Percentiles rank a stretch among this genome's conserved stretches.
phyloP scores from a whole-genome alignment of 2,797 vertebrate genomes.

The Sandelia bainsii region DNA sequence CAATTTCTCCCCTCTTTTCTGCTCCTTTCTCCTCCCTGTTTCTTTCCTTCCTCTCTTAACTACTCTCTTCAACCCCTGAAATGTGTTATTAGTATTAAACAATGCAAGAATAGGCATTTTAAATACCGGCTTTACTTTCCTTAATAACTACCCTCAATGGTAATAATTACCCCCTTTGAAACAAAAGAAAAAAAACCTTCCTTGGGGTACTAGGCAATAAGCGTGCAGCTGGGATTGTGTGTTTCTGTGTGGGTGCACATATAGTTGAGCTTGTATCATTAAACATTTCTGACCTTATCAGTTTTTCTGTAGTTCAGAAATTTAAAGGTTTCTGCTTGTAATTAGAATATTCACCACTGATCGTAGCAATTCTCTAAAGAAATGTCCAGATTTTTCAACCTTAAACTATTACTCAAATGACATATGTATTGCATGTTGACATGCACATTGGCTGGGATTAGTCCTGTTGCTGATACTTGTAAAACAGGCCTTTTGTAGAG shows the following conservation, averaged over 20 bases:
- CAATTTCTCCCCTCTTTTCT: slow-evolving; percentile 40
- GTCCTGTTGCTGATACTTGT: no score
- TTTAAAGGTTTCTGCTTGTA: not conserved
- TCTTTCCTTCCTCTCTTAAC: slow-evolving; percentile 71
- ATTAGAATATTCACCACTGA: no score
- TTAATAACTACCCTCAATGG: slow-evolving; percentile 77
- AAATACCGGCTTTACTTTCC: slow-evolving; percentile 76
- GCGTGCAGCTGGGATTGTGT: slow-evolving; percentile 68
- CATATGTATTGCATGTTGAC: no score
- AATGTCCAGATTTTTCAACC: not conserved
- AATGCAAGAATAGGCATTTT: slow-evolving; percentile 73
- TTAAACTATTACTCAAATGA: not conserved
- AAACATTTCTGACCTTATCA: slow-evolving; percentile 13
- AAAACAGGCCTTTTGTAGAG: no score
- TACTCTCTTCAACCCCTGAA: slow-evolving; percentile 68
- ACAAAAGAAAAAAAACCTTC: slow-evolving; percentile 56
- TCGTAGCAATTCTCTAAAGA: not conserved
- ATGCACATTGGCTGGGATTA: no score
- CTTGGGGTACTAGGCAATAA: slow-evolving; percentile 68
- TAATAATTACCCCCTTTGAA: slow-evolving; percentile 73
- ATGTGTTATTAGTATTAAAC: slow-evolving; percentile 80
- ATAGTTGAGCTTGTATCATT: slow-evolving; percentile 18
- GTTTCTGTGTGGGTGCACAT: slow-evolving; percentile 35
- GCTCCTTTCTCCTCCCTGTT: slow-evolving; percentile 42
- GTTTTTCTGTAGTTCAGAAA: slow-evolving; percentile 11